These are phyloP conservation scores for Dromaius novaehollandiae DNA, from an alignment of 2,113 vertebrate genomes.

Conservation along the genomic window DNA sequence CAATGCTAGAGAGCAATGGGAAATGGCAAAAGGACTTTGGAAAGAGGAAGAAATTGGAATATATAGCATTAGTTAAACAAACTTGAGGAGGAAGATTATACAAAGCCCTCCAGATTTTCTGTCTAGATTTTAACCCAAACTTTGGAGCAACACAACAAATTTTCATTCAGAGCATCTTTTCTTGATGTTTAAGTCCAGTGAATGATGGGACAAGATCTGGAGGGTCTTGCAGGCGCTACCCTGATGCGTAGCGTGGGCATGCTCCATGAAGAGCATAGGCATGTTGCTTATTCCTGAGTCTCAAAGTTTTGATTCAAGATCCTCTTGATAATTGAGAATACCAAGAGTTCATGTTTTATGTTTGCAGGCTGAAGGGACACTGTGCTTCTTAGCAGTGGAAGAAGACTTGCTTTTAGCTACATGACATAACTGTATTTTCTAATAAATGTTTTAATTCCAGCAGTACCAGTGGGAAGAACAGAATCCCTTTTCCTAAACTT, in stretches of 20 bases:
- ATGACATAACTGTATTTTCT: conserved; percentile 5
- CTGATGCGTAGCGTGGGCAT: not conserved
- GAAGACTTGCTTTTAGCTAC: not conserved
- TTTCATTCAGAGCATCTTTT: not conserved
- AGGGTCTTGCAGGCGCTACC: not conserved
- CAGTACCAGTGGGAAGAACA: not conserved
- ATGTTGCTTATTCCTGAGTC: not conserved
- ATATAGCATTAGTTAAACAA: not conserved
- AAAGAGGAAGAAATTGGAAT: not conserved
- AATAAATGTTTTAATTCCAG: conserved; percentile 23
- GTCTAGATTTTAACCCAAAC: not conserved
- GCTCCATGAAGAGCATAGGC: not conserved
- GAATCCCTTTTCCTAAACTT: not conserved
- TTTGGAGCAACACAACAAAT: not conserved
- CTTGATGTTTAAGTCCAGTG: not conserved
- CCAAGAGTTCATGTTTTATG: not conserved
- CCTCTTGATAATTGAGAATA: not conserved
- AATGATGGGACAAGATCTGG: accelerated
- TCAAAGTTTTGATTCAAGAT: not conserved
- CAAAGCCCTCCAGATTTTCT: not conserved
- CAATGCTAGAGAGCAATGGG: not conserved
- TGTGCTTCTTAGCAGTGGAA: not conserved
- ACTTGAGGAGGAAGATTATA: not conserved
- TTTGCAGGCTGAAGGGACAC: not conserved
- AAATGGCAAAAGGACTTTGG: not conserved